Evolutionary conservation across 92 coral and sea anemone species (phyloP).

Genomic region (Actinernus sp.): DNA sequence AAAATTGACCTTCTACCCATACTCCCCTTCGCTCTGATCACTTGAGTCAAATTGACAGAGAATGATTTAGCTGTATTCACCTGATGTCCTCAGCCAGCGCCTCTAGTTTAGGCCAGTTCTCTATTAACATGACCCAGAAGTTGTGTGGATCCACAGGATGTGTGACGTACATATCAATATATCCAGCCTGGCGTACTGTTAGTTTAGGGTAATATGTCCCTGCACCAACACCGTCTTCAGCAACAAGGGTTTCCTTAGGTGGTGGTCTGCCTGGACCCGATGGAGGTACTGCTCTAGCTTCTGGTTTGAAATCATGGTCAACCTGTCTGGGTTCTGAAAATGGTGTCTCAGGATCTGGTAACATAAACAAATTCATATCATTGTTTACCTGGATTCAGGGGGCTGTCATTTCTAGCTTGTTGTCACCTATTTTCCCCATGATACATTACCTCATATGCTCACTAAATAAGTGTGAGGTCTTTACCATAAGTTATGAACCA

Average conservation of each 20-base stretch:
- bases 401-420: too few species aligned
- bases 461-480: too few species aligned
- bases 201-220: conserved; percentile 78
- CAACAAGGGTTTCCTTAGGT: conserved; percentile 19
- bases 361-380: not conserved
- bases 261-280: conserved; percentile 40
- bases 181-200: conserved; percentile 70
- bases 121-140: conserved; percentile 90
- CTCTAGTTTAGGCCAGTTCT: conserved; percentile 71
- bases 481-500: too few species aligned
- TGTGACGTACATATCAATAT: conserved; percentile 79
- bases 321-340: not conserved
- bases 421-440: too few species aligned
- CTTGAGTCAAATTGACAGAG: too few species aligned
- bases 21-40: too few species aligned
- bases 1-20: too few species aligned
- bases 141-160: conserved; percentile 79
- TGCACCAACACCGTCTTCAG: conserved; percentile 86
- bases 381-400: not conserved
- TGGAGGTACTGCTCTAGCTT: not conserved
- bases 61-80: too few species aligned
- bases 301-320: not conserved
- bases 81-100: conserved; percentile 82
- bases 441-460: too few species aligned
- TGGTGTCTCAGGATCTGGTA: not conserved